These are phyloP conservation scores for Halotydeus destructor DNA, from an alignment of 1,140 invertebrate genomes.

Conservation along the genomic window DNA sequence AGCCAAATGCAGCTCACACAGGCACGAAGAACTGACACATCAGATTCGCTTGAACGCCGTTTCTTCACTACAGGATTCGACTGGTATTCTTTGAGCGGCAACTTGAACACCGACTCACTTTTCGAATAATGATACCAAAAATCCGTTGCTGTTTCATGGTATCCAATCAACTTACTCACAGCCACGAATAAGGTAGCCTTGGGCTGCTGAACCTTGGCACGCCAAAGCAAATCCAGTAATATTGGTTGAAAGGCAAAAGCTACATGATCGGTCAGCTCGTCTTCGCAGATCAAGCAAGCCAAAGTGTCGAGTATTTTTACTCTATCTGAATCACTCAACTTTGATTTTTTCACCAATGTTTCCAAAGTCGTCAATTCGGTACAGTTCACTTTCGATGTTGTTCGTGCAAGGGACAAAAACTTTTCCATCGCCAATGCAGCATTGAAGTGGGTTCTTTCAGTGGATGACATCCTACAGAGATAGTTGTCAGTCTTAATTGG, in stretches of 20 bases:
- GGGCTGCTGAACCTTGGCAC: neutral
- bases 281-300: neutral
- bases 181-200: constrained; percentile 3
- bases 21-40: constrained; percentile 1
- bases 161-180: constrained; percentile 10
- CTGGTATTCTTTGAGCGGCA: neutral
- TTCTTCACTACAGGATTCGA: neutral
- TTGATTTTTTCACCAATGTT: too few species aligned
- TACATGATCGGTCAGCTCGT: neutral
- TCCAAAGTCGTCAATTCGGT: too few species aligned
- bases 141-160: neutral
- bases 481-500: too few species aligned
- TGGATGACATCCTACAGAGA: too few species aligned
- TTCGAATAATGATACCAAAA: constrained; percentile 11
- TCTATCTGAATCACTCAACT: neutral
- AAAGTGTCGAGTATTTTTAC: neutral
- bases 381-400: too few species aligned
- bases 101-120: neutral
- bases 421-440: too few species aligned
- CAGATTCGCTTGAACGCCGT: neutral
- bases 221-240: constrained; percentile 4
- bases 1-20: constrained; percentile 1
- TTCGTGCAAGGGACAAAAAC: too few species aligned
- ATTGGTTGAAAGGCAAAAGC: constrained; percentile 1
- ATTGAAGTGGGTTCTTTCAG: too few species aligned